Conservation (phyloP, 37 sponge, comb jelly and placozoan species). For the Corticium candelabrum region DNA sequence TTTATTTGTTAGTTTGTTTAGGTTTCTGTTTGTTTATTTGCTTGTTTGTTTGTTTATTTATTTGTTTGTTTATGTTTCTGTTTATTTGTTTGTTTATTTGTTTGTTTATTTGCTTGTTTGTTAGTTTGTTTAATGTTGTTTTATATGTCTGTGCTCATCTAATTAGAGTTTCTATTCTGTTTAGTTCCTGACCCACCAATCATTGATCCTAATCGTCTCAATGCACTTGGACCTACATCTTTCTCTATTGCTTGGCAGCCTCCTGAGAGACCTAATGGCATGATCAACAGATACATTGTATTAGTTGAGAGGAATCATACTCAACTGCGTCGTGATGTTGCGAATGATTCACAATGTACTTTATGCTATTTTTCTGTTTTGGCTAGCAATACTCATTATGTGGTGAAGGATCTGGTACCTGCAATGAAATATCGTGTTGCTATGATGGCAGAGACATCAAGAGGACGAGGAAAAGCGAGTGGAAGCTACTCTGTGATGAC, state of each 20-base stretch:
- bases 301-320: not conserved
- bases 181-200: not conserved
- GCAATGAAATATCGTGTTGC: not conserved
- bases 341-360: not conserved
- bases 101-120: no score
- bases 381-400: not conserved
- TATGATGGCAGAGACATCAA: not conserved
- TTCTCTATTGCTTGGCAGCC: not conserved
- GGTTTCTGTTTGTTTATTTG: no score
- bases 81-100: no score
- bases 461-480: no score
- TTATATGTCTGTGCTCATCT: no score
- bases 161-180: no score
- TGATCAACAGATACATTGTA: not conserved
- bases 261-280: not conserved
- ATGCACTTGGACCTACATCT: not conserved
- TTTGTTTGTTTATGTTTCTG: no score
- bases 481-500: no score
- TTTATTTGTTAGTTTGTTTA: no score
- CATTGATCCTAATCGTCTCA: not conserved
- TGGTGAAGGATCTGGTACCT: not conserved
- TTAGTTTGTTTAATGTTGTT: no score
- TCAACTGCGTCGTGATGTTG: not conserved
- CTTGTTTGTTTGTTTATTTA: no score
- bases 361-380: not conserved